Percentiles rank a stretch among this genome's conserved stretches.
Conservation (phyloP, 2,797 vertebrate genomes). For the Poeciliopsis presidionis region DNA sequence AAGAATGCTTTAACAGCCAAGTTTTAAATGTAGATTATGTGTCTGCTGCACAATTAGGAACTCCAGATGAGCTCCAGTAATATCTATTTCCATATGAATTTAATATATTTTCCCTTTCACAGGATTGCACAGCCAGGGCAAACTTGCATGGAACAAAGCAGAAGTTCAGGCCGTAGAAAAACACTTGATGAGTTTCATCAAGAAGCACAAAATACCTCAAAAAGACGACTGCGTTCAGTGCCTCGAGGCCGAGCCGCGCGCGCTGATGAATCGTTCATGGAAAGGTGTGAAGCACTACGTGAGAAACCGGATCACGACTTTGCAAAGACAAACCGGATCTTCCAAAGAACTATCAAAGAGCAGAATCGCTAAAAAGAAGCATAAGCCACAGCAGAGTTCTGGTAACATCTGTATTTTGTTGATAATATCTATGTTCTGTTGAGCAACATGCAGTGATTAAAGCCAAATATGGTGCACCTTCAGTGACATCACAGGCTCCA, state of each 20-base stretch:
- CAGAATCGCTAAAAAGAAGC: background rate
- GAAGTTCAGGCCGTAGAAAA: constrained; percentile 62
- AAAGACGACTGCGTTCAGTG: constrained; percentile 67
- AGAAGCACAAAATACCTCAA: constrained; percentile 58
- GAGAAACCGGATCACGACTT: constrained; percentile 67
- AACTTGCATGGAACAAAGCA: constrained; percentile 50
- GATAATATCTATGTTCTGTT: background rate
- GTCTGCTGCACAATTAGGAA: background rate
- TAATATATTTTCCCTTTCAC: too few species aligned
- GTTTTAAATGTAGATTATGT: background rate
- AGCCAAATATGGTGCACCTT: background rate
- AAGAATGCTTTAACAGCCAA: background rate
- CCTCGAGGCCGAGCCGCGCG: constrained; percentile 55
- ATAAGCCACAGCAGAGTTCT: background rate
- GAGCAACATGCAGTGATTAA: background rate
- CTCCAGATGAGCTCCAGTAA: background rate
- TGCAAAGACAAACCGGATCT: constrained; percentile 38
- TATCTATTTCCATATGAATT: background rate
- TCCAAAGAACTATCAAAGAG: background rate
- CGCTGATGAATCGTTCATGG: constrained; percentile 58
- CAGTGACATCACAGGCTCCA: constrained; percentile 15
- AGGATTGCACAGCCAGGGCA: background rate
- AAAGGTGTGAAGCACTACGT: constrained; percentile 69
- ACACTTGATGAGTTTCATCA: constrained; percentile 65
- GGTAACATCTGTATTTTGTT: background rate